Evolutionary conservation across 2,797 vertebrate species (phyloP).

Genomic region (Sarcoramphus papa): DNA sequence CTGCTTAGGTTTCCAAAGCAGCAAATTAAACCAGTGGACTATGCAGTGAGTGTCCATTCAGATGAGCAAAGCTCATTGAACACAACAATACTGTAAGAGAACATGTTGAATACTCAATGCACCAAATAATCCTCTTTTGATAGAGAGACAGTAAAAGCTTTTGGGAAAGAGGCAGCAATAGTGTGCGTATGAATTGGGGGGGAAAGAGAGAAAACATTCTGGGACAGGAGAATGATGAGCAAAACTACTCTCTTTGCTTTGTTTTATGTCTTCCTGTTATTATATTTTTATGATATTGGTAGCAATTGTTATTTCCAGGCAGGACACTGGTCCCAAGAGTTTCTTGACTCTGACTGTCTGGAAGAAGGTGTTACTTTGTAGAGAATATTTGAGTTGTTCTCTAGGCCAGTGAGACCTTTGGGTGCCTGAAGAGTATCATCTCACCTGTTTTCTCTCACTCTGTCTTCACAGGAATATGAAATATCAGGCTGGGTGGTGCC

Average conservation of each 20-base stretch:
- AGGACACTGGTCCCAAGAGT: background rate
- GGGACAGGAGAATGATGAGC: background rate
- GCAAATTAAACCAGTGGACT: constrained; percentile 64
- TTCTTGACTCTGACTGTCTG: background rate
- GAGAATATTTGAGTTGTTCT: background rate
- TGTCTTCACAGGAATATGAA: background rate
- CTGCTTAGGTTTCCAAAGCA: constrained; percentile 53
- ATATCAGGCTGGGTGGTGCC: background rate
- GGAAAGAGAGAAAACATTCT: background rate
- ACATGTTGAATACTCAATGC: constrained; percentile 62
- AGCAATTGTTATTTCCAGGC: background rate
- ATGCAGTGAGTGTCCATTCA: constrained; percentile 66
- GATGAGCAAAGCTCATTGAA: constrained; percentile 67
- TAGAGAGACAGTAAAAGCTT: constrained; percentile 19
- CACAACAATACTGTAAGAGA: constrained; percentile 44
- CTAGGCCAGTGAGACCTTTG: background rate
- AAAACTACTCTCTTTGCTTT: background rate
- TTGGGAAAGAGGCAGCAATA: background rate
- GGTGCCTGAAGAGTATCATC: background rate
- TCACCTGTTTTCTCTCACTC: background rate
- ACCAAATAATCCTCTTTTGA: constrained; percentile 57
- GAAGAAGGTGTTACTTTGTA: background rate
- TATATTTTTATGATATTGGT: background rate
- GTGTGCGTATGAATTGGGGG: background rate
- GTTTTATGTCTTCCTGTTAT: background rate